phyloP scores from a whole-genome alignment of 2,113 vertebrate species.

The crab-eating macaque (Macaca fascicularis) region DNA sequence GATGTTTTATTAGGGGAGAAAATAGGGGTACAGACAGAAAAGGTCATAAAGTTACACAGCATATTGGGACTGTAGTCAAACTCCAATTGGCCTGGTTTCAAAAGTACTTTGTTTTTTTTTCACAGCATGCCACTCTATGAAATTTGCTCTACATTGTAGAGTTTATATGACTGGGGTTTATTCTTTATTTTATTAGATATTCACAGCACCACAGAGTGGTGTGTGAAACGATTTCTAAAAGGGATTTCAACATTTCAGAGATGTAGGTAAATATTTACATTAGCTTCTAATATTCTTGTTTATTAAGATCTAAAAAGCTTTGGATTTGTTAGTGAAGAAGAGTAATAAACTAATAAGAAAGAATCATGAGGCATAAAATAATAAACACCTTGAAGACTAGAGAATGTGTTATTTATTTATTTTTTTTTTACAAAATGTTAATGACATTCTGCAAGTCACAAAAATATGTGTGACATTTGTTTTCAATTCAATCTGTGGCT shows the following conservation, averaged over 20 bases:
- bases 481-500: background rate
- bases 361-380: background rate
- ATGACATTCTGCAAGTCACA: background rate
- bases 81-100: background rate
- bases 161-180: background rate
- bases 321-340: background rate
- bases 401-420: background rate
- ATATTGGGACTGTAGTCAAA: background rate
- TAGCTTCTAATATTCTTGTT: background rate
- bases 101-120: background rate
- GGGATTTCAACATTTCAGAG: background rate
- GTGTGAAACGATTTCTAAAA: background rate
- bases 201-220: background rate
- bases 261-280: background rate
- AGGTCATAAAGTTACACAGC: background rate
- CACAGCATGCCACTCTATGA: background rate
- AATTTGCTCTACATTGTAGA: background rate
- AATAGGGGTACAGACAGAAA: background rate
- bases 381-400: background rate
- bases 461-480: slow-evolving; percentile 30
- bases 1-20: background rate
- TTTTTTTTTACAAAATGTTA: background rate
- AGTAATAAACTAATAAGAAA: background rate
- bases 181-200: background rate
- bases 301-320: background rate